A percentile compares a stretch with the other conserved stretches of the same genome.
Conservation (phyloP, 2,797 vertebrate species). For the Anolis apletophallus region DNA sequence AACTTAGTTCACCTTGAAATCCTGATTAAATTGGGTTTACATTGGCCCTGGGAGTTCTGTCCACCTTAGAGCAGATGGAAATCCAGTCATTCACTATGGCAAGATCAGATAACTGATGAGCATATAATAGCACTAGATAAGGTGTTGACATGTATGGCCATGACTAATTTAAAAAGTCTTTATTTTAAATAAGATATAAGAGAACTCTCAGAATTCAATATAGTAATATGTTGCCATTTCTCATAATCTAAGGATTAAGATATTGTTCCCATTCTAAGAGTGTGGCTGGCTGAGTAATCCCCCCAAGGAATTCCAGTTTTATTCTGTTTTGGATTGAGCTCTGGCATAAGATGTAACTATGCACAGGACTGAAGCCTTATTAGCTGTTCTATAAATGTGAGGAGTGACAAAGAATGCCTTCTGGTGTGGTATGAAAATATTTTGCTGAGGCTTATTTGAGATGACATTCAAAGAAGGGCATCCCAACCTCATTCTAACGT, state of each 20-base stretch:
- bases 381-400: background rate
- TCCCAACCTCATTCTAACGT: constrained; percentile 21
- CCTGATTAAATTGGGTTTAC: too few relatives aligned
- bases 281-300: background rate
- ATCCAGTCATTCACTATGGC: background rate
- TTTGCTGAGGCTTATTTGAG: background rate
- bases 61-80: background rate
- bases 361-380: background rate
- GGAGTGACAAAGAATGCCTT: background rate
- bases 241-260: background rate
- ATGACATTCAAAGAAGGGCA: constrained; percentile 2
- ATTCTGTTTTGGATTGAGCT: background rate
- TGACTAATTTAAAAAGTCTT: background rate
- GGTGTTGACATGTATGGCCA: background rate
- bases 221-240: background rate
- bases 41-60: background rate
- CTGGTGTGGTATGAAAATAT: background rate
- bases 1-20: too few relatives aligned
- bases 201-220: background rate
- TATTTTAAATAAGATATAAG: background rate
- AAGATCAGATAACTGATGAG: background rate
- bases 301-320: background rate
- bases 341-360: background rate
- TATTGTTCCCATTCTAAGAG: background rate
- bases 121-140: background rate